Percentiles rank a stretch among this genome's conserved stretches.
phyloP scores from a whole-genome alignment of 1,140 invertebrate genomes.

The Diorhabda carinulata region DNA sequence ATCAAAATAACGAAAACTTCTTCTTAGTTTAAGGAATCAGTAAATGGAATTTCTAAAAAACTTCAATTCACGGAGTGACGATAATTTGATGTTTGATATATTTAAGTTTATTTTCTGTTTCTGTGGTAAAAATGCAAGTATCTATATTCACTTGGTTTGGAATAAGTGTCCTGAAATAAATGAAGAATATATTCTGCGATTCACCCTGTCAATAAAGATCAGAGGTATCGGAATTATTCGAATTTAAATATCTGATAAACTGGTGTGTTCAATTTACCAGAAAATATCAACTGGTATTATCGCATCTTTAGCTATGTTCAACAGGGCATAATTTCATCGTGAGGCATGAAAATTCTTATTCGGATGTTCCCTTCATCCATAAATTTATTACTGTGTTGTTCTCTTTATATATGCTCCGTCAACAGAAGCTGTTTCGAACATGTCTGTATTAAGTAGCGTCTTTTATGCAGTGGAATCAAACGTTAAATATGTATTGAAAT shows the following conservation, averaged over 20 bases:
- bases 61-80: too few relatives aligned
- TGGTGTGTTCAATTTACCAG: neutral
- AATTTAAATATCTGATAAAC: neutral
- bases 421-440: slow-evolving; percentile 2
- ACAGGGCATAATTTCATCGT: neutral
- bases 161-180: too few relatives aligned
- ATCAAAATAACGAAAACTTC: too few relatives aligned
- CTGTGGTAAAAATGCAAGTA: too few relatives aligned
- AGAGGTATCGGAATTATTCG: neutral
- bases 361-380: neutral
- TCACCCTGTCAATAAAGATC: too few relatives aligned
- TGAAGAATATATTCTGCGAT: too few relatives aligned
- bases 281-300: neutral
- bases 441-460: neutral
- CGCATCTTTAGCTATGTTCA: neutral
- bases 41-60: too few relatives aligned
- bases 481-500: slow-evolving; percentile 3
- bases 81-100: too few relatives aligned
- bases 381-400: neutral
- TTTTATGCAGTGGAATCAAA: neutral
- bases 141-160: too few relatives aligned
- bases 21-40: too few relatives aligned
- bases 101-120: too few relatives aligned
- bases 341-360: neutral
- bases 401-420: neutral